These are phyloP conservation scores for Pogonomyrmex barbatus DNA, from an alignment of 1,140 invertebrate species.

Conservation along the genomic window DNA sequence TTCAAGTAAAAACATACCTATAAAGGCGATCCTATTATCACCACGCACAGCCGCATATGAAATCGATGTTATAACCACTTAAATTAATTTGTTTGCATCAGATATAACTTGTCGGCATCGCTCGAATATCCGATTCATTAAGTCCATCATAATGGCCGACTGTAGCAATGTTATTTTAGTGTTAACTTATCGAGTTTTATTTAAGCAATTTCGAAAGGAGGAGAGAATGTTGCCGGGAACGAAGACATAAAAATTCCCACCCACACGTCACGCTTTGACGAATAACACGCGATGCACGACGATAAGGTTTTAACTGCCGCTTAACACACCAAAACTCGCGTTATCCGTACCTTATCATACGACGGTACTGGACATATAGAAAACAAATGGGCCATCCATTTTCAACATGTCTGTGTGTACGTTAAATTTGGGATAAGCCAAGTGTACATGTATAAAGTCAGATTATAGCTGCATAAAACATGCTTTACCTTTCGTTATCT, in stretches of 20 bases:
- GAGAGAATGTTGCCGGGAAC: background rate
- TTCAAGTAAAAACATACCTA: background rate
- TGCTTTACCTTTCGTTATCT: background rate
- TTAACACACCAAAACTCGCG: conserved; percentile 68
- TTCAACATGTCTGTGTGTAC: conserved; percentile 19
- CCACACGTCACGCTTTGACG: conserved; percentile 75
- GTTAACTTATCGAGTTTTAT: conserved; percentile 59
- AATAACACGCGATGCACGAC: conserved; percentile 72
- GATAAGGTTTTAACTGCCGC: conserved; percentile 76
- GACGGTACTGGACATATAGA: conserved; percentile 60
- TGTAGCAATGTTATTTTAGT: conserved; percentile 1
- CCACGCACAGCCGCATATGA: background rate
- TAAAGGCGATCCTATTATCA: conserved; percentile 7
- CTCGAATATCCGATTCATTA: conserved; percentile 60
- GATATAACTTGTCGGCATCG: conserved; percentile 45
- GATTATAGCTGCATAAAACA: background rate
- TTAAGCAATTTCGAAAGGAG: conserved; percentile 19
- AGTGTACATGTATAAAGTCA: background rate
- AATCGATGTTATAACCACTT: conserved; percentile 53
- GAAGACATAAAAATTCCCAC: conserved; percentile 72
- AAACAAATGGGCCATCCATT: conserved; percentile 66
- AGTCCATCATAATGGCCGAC: conserved; percentile 60
- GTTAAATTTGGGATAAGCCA: conserved; percentile 66
- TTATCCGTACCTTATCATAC: conserved; percentile 69
- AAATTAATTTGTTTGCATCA: conserved; percentile 69